Percentiles rank a stretch among this genome's conserved stretches.
Conservation (phyloP, 2,113 vertebrate genomes). For the Datnioides undecimradiatus region DNA sequence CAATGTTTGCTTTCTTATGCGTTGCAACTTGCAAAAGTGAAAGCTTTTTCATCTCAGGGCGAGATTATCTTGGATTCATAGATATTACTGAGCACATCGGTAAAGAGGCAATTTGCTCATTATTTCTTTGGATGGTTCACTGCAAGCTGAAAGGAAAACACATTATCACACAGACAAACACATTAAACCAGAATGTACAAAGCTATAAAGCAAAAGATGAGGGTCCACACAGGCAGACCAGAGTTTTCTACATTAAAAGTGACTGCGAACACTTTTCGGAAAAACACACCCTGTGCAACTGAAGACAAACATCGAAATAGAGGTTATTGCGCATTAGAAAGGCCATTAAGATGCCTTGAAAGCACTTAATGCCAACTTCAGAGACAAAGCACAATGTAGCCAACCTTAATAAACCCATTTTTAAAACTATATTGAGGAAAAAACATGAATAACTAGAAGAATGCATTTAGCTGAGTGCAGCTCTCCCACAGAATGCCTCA, state of each 20-base stretch:
- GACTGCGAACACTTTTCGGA: constrained; percentile 16
- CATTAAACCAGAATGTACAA: constrained; percentile 42
- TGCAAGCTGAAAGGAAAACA: constrained; percentile 46
- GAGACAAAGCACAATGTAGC: neutral
- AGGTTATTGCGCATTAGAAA: neutral
- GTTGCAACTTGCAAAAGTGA: constrained; percentile 35
- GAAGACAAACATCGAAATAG: neutral
- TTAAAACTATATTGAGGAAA: neutral
- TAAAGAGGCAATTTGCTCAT: constrained; percentile 47
- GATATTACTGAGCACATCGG: constrained; percentile 28
- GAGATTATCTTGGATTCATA: constrained; percentile 44
- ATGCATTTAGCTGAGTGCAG: too few species aligned
- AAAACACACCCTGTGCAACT: constrained; percentile 5
- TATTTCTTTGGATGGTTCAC: constrained; percentile 52
- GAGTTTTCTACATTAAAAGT: constrained; percentile 7
- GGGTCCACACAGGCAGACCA: constrained; percentile 1
- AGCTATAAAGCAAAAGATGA: constrained; percentile 38
- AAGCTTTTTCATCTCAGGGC: constrained; percentile 35
- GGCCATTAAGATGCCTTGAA: neutral
- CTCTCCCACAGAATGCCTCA: too few species aligned
- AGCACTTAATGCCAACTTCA: constrained; percentile 8
- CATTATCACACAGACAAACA: constrained; percentile 55
- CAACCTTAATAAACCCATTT: neutral
- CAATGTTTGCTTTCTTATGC: constrained; percentile 36
- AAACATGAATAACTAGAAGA: neutral